Evolutionary conservation across 2,888 invertebrate species (phyloP).

Genomic region (Dusona sp.): DNA sequence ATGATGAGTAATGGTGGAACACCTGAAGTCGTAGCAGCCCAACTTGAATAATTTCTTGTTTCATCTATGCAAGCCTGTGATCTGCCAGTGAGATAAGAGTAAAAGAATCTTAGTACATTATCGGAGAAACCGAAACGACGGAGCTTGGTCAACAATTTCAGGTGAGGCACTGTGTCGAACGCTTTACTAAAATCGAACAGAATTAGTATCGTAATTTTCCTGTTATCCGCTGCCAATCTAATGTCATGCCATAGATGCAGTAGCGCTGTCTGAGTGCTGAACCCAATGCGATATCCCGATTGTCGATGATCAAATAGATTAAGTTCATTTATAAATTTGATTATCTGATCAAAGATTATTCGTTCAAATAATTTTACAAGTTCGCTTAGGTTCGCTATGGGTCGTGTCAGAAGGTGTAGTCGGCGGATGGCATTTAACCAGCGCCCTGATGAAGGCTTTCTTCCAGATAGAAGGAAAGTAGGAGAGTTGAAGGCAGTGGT

Average conservation of each 20-base stretch:
- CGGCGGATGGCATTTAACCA: neutral
- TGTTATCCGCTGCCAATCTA: slow-evolving; percentile 69
- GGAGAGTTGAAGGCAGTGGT: neutral
- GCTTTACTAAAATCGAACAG: slow-evolving; percentile 24
- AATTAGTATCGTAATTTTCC: slow-evolving; percentile 45
- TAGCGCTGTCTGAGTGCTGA: slow-evolving; percentile 74
- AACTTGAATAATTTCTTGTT: neutral
- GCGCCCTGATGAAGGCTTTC: neutral
- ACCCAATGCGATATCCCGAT: slow-evolving; percentile 73
- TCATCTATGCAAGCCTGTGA: slow-evolving; percentile 6
- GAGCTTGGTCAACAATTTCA: neutral
- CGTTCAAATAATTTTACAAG: slow-evolving; percentile 71
- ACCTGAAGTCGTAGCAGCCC: neutral
- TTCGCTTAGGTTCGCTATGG: slow-evolving; percentile 71
- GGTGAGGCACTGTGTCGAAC: neutral
- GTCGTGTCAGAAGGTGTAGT: slow-evolving; percentile 45
- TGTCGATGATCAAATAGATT: slow-evolving; percentile 72
- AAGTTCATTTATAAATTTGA: slow-evolving; percentile 66
- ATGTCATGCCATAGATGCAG: slow-evolving; percentile 73
- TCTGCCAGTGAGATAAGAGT: slow-evolving; percentile 11
- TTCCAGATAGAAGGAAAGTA: neutral
- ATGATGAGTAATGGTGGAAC: slow-evolving; percentile 19
- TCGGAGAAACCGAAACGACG: neutral
- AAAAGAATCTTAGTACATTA: neutral
- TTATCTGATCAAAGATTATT: slow-evolving; percentile 68